A percentile compares a stretch with the other conserved stretches of the same genome.
phyloP scores from a whole-genome alignment of 2,113 vertebrate species.

The Poeciliopsis occidentalis region DNA sequence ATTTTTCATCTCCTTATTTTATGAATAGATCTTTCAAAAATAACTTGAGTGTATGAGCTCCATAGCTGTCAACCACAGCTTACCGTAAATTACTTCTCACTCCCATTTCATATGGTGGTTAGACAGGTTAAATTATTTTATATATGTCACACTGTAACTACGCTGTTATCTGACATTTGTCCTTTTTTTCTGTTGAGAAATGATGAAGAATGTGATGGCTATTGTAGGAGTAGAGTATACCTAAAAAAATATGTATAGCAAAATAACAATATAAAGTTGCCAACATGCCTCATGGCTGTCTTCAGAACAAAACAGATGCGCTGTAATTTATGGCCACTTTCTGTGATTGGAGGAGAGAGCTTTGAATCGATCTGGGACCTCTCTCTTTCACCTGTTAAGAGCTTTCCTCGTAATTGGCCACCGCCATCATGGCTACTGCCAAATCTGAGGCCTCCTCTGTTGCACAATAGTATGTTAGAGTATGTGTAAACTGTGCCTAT shows the following conservation, averaged over 20 bases:
- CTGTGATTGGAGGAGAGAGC: slow-evolving; percentile 96
- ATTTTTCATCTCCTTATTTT: background rate
- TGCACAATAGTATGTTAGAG: slow-evolving; percentile 89
- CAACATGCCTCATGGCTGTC: slow-evolving; percentile 83
- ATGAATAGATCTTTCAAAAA: slow-evolving; percentile 19
- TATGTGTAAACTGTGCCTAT: slow-evolving; percentile 92
- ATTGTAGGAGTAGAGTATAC: slow-evolving; percentile 50
- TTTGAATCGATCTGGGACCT: slow-evolving; percentile 88
- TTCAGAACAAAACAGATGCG: slow-evolving; percentile 91
- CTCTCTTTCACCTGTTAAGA: slow-evolving; percentile 96
- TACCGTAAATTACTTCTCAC: slow-evolving; percentile 64
- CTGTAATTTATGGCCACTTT: slow-evolving; percentile 98
- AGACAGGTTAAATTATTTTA: slow-evolving; percentile 60
- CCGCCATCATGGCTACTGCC: slow-evolving; percentile 78
- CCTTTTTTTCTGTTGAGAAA: slow-evolving; percentile 69
- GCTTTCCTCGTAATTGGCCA: slow-evolving; percentile 97
- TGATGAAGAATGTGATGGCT: slow-evolving; percentile 64
- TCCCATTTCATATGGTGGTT: slow-evolving; percentile 56
- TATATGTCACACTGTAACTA: slow-evolving; percentile 63
- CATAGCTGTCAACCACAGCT: slow-evolving; percentile 52
- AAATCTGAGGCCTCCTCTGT: slow-evolving; percentile 83
- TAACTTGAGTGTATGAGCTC: slow-evolving; percentile 47
- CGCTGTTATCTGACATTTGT: slow-evolving; percentile 71
- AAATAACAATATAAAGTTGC: slow-evolving; percentile 68
- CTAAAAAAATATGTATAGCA: slow-evolving; percentile 35